Percentiles rank a stretch among this genome's conserved stretches.
Evolutionary conservation across 64 coral and sea anemone species (phyloP).

Genomic region (Acropora yongei): DNA sequence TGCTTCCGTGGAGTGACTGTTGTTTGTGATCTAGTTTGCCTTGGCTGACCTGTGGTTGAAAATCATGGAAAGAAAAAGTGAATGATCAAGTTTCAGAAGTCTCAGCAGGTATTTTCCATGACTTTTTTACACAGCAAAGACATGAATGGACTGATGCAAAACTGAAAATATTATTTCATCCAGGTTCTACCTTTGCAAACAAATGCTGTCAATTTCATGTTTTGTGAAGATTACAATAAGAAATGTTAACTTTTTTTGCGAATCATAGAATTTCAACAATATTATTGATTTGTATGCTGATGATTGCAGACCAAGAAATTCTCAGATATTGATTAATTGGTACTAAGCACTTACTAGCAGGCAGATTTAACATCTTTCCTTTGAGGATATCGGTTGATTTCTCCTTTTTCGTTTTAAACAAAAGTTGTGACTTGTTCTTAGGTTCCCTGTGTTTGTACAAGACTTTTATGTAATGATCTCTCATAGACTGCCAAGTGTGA

Average conservation of each 20-base stretch:
- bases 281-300: background rate
- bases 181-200: too few species aligned
- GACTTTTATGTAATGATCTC: slow-evolving; percentile 16
- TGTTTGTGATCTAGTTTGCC: slow-evolving; percentile 2
- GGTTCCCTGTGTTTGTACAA: background rate
- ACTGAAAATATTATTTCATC: too few species aligned
- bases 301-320: too few species aligned
- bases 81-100: too few species aligned
- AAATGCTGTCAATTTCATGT: too few species aligned
- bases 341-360: background rate
- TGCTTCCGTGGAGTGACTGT: background rate
- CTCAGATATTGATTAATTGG: background rate
- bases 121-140: too few species aligned
- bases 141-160: too few species aligned
- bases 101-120: too few species aligned
- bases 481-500: slow-evolving; percentile 51
- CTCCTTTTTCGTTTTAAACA: background rate
- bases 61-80: background rate
- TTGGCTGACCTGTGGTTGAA: background rate
- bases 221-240: too few species aligned
- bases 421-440: background rate
- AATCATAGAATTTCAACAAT: background rate
- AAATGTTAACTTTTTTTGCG: too few species aligned
- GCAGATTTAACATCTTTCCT: background rate
- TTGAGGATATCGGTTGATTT: background rate